A percentile compares a stretch with the other conserved stretches of the same genome.
These are phyloP conservation scores for Ameiurus melas DNA, from an alignment of 2,113 vertebrate species.

Conservation along the genomic window DNA sequence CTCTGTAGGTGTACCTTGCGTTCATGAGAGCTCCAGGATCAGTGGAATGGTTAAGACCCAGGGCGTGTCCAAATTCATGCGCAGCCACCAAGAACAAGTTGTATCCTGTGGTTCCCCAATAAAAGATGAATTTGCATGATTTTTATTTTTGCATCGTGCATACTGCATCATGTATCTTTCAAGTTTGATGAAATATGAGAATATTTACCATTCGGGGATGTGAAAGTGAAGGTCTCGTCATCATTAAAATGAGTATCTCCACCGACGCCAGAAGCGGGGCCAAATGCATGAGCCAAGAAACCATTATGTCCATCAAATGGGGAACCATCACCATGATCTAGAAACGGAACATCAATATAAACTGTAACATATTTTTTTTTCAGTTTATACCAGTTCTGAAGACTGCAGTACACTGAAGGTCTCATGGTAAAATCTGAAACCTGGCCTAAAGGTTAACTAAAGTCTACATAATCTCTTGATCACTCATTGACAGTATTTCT, in stretches of 20 bases:
- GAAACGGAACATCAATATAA: constrained; percentile 18
- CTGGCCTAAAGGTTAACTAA: too few relatives aligned
- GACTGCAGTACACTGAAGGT: too few relatives aligned
- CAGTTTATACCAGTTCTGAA: too few relatives aligned
- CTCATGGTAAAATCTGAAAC: too few relatives aligned
- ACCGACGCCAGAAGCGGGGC: constrained; percentile 70
- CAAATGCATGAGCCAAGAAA: constrained; percentile 82
- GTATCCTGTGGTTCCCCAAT: constrained; percentile 69
- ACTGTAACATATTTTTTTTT: too few relatives aligned
- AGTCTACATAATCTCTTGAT: too few relatives aligned
- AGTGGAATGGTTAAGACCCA: constrained; percentile 85
- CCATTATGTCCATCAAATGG: constrained; percentile 80
- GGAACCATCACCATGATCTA: constrained; percentile 80
- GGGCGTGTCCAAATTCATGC: constrained; percentile 92
- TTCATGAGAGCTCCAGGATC: constrained; percentile 90
- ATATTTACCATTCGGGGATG: constrained; percentile 59
- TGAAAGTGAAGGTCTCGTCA: constrained; percentile 75
- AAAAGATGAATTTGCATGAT: neutral
- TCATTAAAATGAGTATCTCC: constrained; percentile 92
- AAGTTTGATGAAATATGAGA: neutral
- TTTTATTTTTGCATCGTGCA: neutral
- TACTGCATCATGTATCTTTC: neutral
- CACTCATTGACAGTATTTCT: neutral
- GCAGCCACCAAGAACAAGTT: constrained; percentile 88
- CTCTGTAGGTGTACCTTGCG: constrained; percentile 76